phyloP scores from a whole-genome alignment of 2,113 vertebrate genomes.

The Crotalus tigris region DNA sequence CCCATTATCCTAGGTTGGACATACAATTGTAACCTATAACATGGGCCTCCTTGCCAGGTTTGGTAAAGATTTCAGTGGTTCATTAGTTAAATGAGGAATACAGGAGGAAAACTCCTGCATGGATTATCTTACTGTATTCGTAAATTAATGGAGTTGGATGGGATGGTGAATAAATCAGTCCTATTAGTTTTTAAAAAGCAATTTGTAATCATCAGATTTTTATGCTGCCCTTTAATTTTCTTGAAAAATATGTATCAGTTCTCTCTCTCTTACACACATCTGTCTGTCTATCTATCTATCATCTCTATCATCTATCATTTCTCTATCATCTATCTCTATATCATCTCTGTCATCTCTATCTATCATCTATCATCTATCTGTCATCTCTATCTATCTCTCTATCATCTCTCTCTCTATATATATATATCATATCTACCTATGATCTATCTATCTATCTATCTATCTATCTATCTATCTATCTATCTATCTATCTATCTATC shows the following conservation, averaged over 20 bases:
- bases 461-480: no score
- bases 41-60: background rate
- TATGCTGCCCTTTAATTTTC: background rate
- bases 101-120: background rate
- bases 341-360: no score
- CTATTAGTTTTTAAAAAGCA: background rate
- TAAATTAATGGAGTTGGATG: background rate
- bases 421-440: no score
- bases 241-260: background rate
- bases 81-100: background rate
- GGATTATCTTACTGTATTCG: background rate
- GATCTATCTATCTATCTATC: no score
- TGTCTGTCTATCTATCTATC: background rate
- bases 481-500: no score
- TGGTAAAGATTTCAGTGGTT: background rate
- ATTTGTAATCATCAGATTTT: background rate
- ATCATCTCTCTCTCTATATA: no score
- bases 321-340: no score
- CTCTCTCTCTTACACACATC: background rate
- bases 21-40: background rate
- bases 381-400: no score
- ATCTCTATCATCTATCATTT: no score
- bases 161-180: background rate
- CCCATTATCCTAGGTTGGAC: background rate
- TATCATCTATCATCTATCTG: no score